Percentiles rank a stretch among this genome's conserved stretches.
Evolutionary conservation across 2,888 invertebrate species (phyloP).

Genomic region (Megamerina dolium): DNA sequence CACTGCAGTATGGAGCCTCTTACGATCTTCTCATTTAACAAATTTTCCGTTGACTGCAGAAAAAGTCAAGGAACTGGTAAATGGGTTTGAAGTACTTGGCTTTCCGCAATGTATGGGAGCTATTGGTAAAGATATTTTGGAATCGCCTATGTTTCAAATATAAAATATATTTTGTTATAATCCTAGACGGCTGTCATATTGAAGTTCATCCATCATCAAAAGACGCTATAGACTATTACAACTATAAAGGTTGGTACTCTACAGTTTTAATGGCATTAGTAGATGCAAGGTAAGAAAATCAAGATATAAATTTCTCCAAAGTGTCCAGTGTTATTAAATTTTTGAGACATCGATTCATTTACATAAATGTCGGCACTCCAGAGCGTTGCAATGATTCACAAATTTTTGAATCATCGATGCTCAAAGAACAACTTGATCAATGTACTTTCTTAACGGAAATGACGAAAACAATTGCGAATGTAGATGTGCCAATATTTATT

Average conservation of each 20-base stretch:
- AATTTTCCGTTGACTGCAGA: constrained; percentile 8
- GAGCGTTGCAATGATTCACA: constrained; percentile 7
- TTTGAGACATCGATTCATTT: constrained; percentile 5
- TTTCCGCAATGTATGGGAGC: constrained; percentile 9
- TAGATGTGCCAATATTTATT: constrained; percentile 6
- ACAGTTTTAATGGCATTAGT: constrained; percentile 14
- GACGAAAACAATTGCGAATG: constrained; percentile 1
- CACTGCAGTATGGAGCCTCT: constrained; percentile 9
- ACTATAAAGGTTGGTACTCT: constrained; percentile 17
- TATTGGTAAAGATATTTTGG: no score
- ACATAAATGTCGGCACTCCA: constrained; percentile 9
- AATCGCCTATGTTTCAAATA: no score
- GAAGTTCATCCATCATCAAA: constrained; percentile 10
- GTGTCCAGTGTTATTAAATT: neutral
- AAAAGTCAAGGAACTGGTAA: neutral
- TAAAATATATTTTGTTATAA: no score
- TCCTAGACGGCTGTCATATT: constrained; percentile 13
- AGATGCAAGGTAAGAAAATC: constrained; percentile 7
- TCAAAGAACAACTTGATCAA: neutral
- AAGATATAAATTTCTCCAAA: no score
- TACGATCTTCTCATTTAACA: constrained; percentile 1
- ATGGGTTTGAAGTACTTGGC: constrained; percentile 1
- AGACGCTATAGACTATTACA: constrained; percentile 14
- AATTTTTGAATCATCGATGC: neutral
- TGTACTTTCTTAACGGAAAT: neutral